phyloP scores from a whole-genome alignment of 2,113 vertebrate genomes.

The Plecotus auritus region DNA sequence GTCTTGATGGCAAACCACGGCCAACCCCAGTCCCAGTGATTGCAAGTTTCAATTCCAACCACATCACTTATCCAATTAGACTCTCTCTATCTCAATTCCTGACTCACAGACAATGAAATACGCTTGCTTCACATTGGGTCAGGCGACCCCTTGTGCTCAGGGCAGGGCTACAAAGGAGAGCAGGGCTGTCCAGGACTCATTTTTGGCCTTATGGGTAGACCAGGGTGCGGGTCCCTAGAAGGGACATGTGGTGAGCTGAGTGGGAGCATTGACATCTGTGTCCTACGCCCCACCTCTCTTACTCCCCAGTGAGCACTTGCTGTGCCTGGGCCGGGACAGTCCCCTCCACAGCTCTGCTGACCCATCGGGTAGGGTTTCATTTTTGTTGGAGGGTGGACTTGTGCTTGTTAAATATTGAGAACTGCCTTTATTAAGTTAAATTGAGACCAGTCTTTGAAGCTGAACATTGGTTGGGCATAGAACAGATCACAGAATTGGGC shows the following conservation, averaged over 20 bases:
- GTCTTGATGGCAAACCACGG: neutral
- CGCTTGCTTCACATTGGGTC: neutral
- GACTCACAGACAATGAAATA: neutral
- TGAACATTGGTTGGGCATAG: neutral
- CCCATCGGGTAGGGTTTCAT: neutral
- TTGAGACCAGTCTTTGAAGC: neutral
- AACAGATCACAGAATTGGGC: neutral
- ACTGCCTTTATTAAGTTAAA: neutral
- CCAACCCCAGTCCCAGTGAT: neutral
- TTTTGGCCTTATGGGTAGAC: neutral
- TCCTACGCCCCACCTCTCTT: fast-evolving
- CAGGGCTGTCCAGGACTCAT: neutral
- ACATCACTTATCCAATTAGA: neutral
- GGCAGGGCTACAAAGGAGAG: neutral
- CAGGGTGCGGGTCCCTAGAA: neutral
- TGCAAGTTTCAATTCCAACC: neutral
- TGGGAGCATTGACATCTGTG: neutral
- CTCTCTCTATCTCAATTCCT: neutral
- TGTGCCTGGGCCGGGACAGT: neutral
- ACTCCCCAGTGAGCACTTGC: neutral
- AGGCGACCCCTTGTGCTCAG: neutral
- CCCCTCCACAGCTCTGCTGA: neutral
- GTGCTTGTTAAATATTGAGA: neutral
- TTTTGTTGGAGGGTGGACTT: neutral
- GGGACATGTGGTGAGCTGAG: neutral